Evolutionary conservation across 2,888 invertebrate species (phyloP).

Genomic region (Cryptus viduatorius): DNA sequence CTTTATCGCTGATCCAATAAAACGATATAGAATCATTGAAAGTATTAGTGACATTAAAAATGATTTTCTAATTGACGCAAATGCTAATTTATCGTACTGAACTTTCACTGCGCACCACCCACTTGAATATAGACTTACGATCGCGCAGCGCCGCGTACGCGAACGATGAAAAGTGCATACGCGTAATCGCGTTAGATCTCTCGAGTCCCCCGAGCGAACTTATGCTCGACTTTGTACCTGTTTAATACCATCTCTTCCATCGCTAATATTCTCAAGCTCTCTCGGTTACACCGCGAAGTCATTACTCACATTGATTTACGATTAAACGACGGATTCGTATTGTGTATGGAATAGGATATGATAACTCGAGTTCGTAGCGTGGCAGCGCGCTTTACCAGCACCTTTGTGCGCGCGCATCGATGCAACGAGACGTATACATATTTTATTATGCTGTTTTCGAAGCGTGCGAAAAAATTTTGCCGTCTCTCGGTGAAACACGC

Average conservation of each 20-base stretch:
- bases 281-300: constrained; percentile 50
- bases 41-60: neutral
- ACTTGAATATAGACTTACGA: neutral
- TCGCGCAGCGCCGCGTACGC: neutral
- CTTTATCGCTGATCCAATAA: too few relatives aligned
- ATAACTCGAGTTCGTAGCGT: constrained; percentile 49
- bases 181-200: constrained; percentile 32
- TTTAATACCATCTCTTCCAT: constrained; percentile 39
- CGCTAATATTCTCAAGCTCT: constrained; percentile 56
- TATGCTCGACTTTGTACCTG: constrained; percentile 54
- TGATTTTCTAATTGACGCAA: constrained; percentile 15
- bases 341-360: constrained; percentile 54
- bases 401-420: constrained; percentile 31
- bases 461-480: constrained; percentile 55
- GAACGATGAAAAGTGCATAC: constrained; percentile 45
- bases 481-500: constrained; percentile 18
- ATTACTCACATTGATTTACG: constrained; percentile 67
- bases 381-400: neutral
- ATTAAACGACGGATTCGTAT: constrained; percentile 55
- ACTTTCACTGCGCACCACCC: constrained; percentile 7
- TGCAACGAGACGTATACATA: constrained; percentile 31
- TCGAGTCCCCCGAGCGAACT: constrained; percentile 34
- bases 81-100: constrained; percentile 4
- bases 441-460: constrained; percentile 45
- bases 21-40: too few relatives aligned